Conservation (phyloP, 2,113 vertebrate genomes). For the Myotis brandtii region DNA sequence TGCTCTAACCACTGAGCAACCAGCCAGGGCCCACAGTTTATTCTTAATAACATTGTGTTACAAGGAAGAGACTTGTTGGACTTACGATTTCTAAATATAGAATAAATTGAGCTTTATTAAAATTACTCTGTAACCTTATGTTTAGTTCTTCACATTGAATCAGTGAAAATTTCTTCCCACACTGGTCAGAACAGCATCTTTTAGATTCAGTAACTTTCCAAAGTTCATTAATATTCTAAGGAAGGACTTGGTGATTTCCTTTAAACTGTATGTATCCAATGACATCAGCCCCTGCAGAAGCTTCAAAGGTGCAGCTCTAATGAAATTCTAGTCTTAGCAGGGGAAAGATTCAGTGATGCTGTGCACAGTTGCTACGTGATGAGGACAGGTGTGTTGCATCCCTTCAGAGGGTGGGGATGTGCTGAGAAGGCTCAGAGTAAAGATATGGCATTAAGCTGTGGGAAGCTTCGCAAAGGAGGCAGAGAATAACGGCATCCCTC, state of each 20-base stretch:
- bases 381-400: too few relatives aligned
- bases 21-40: background rate
- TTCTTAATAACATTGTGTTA: background rate
- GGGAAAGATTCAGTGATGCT: background rate
- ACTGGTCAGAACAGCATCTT: background rate
- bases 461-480: background rate
- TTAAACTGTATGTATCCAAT: background rate
- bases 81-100: background rate
- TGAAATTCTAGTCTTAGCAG: background rate
- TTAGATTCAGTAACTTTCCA: background rate
- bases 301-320: background rate
- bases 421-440: background rate
- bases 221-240: background rate
- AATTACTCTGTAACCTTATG: background rate
- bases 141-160: slow-evolving; percentile 17
- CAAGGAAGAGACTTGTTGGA: background rate
- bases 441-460: background rate
- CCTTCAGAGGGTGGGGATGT: background rate
- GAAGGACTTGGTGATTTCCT: background rate
- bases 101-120: slow-evolving; percentile 34
- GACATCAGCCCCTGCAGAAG: background rate
- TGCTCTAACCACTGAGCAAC: too few relatives aligned
- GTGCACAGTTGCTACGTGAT: rapidly evolving
- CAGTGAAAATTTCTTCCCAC: background rate
- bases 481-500: background rate